Evolutionary conservation across 2,797 vertebrate genomes (phyloP).

Genomic region (Galago senegalensis): DNA sequence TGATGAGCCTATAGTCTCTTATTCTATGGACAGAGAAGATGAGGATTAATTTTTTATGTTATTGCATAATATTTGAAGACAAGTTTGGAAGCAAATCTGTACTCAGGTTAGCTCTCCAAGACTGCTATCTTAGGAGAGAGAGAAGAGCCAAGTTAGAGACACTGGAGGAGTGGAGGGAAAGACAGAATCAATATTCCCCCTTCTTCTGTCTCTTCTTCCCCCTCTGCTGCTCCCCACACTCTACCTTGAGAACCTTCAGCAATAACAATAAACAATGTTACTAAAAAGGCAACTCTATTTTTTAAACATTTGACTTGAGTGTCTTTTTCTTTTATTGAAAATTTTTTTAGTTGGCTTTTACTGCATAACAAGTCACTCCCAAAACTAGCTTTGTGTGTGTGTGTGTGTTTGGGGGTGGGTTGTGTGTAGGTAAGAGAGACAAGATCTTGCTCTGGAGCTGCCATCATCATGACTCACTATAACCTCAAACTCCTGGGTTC

Average conservation of each 20-base stretch:
- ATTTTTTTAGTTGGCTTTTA: not conserved
- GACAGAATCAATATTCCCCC: not conserved
- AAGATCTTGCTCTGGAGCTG: no score
- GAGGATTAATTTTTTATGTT: conserved; percentile 9
- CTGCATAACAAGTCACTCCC: not conserved
- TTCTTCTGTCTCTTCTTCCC: not conserved
- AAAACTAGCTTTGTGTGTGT: not conserved
- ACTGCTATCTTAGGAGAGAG: not conserved
- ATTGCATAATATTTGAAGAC: conserved; percentile 21
- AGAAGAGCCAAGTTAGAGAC: not conserved
- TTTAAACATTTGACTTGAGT: conserved; percentile 31
- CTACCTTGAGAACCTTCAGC: conserved; percentile 88
- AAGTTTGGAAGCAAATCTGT: conserved; percentile 38
- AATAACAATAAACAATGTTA: conserved; percentile 74
- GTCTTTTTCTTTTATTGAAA: not conserved
- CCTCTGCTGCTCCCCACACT: no score
- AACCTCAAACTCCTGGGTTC: not conserved
- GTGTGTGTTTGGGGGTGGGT: no score
- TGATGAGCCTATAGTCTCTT: not conserved
- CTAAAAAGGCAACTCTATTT: not conserved
- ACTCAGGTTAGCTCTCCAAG: not conserved
- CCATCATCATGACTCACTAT: not conserved
- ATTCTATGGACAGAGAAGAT: not conserved
- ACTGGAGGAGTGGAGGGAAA: not conserved
- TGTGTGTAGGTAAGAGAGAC: not conserved